Conservation (phyloP, 2,888 invertebrate genomes). For the Lasius fuliginosus region DNA sequence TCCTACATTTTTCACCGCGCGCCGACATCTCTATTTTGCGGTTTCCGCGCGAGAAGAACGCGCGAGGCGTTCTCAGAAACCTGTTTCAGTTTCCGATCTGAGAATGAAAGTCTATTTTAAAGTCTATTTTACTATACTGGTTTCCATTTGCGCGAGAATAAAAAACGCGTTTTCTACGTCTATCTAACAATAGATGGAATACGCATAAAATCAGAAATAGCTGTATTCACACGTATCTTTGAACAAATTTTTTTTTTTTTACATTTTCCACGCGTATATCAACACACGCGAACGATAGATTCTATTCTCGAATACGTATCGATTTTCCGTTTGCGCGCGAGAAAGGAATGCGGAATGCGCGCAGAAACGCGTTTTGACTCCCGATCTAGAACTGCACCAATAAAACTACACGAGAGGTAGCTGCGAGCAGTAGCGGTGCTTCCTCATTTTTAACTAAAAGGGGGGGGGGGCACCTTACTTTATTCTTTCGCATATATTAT, state of each 20-base stretch:
- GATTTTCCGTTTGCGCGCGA: neutral
- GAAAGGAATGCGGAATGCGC: neutral
- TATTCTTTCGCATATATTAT: constrained; percentile 11
- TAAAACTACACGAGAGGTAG: neutral
- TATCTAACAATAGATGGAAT: neutral
- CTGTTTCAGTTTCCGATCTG: constrained; percentile 30
- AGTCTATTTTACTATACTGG: neutral
- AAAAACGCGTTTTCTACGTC: neutral
- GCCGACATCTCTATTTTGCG: neutral
- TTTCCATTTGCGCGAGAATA: constrained; percentile 15
- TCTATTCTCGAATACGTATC: constrained; percentile 6
- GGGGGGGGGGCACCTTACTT: rapidly evolving
- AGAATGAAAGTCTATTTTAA: constrained; percentile 27
- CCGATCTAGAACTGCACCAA: neutral
- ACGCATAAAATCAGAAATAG: constrained; percentile 6
- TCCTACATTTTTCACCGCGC: neutral
- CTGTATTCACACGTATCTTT: neutral
- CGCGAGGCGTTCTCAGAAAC: constrained; percentile 5
- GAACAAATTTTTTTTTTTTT: constrained; percentile 2
- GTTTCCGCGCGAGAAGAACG: constrained; percentile 11
- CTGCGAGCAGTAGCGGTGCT: neutral
- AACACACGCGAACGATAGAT: neutral
- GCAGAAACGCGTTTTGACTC: too few relatives aligned
- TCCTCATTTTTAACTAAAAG: neutral
- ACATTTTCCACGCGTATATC: neutral